phyloP scores from a whole-genome alignment of 2,113 vertebrate species.

The Apteryx owenii region DNA sequence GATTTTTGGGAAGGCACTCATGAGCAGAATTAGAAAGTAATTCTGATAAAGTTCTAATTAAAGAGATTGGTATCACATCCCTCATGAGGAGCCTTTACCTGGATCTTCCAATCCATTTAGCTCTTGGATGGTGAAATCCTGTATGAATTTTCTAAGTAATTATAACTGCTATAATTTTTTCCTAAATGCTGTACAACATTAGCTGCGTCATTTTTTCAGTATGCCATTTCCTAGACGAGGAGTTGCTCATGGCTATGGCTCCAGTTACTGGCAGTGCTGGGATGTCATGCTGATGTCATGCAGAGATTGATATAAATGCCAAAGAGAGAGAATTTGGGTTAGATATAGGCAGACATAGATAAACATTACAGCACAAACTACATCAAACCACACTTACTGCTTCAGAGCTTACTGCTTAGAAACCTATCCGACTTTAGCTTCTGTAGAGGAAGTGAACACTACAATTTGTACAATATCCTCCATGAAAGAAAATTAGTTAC shows the following conservation, averaged over 20 bases:
- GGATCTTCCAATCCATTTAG: neutral
- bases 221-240: neutral
- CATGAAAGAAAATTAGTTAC: constrained; percentile 29
- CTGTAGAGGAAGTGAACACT: neutral
- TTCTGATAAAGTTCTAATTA: neutral
- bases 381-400: neutral
- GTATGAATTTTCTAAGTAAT: neutral
- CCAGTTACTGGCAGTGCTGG: neutral
- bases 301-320: neutral
- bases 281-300: neutral
- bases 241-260: neutral
- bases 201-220: neutral
- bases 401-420: neutral
- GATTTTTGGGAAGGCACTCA: neutral
- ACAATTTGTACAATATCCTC: neutral
- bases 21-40: neutral
- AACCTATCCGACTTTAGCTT: neutral
- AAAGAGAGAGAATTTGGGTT: neutral
- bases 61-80: neutral
- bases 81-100: neutral
- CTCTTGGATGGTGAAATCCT: neutral
- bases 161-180: neutral
- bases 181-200: neutral
- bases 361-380: neutral
- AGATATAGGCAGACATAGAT: neutral